Evolutionary conservation across 2,888 invertebrate genomes (phyloP), one percentile per base, ranked within the genome.

Genomic region (Ariolimax columbianus): DNA sequence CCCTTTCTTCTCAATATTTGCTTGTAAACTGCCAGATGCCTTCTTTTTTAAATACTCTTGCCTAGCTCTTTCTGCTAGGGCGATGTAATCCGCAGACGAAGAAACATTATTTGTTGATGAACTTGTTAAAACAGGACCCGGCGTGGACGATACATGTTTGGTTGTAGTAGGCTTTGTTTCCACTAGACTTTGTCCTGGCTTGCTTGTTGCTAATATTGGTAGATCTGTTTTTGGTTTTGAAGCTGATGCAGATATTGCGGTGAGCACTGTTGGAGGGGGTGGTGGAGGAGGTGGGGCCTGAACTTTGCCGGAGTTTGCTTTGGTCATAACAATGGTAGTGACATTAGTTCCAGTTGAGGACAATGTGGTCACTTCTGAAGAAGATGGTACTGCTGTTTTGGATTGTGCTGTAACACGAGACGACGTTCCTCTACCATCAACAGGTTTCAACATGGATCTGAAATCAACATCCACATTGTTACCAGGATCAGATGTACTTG

Each of bases 61-160:
- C 26, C 93, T 82, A 23, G 91, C 91, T 86, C 91, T 92, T 87
- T 93, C 93, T 30, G 93, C 93, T 55, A 91, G 82, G 9, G 91
- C 92, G 63, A 92, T 87, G 86, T 91, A 92, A 86, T 93, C 91
- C 40, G 89, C 82, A 33, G 87, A 73, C 30, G 79, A 77, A 33
- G 59, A 33, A 26, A 80, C 77, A 85, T 87, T 77, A 82, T 80
- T 73, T 84, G 87, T 72, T 84, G 86, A 51, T 77, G 78, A 77
- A 88, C 75, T 77, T 87, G 85, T 33, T 87, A 40, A 73, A 82
- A 83, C 26, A 73, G 63, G 40, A 14, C 6, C 38, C 6, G 47
- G 2, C 36, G 80, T 51, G 55, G 83, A 77, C 38, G 87, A 70
- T 78, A 77, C 77, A n/a, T 84, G 73, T 19, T 83, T 86, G 33